These are phyloP conservation scores for Corapipo altera DNA, from an alignment of 2,113 vertebrate species.

Conservation along the genomic window DNA sequence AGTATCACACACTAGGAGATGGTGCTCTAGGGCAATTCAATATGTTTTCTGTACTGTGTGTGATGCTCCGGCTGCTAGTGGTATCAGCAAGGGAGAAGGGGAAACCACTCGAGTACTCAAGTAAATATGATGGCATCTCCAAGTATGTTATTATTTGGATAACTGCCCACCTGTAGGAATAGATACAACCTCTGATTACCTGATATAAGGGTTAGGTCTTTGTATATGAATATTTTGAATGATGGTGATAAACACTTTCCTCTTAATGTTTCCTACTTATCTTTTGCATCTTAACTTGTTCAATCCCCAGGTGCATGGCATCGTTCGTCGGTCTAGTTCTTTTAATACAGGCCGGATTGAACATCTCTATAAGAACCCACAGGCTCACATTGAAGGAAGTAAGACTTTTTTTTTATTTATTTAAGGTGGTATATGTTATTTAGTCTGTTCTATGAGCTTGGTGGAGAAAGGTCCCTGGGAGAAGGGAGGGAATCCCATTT, in stretches of 20 bases:
- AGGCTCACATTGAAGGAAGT: constrained; percentile 95
- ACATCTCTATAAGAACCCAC: constrained; percentile 95
- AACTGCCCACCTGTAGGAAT: not conserved
- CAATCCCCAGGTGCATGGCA: constrained; percentile 88
- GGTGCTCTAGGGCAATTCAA: not conserved
- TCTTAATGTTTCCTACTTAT: not conserved
- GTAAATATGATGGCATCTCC: not conserved
- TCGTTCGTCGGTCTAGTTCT: constrained; percentile 93
- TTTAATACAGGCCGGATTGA: constrained; percentile 98
- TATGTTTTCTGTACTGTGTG: not conserved
- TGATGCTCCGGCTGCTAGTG: not conserved
- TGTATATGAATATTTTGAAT: not conserved
- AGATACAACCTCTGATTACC: not conserved
- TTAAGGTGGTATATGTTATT: not conserved
- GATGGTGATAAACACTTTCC: not conserved
- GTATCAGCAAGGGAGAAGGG: not conserved
- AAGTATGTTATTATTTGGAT: not conserved
- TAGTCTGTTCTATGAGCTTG: not conserved
- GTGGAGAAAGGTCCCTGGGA: not conserved
- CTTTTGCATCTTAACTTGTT: not conserved
- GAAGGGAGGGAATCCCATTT: not conserved
- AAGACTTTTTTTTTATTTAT: constrained; percentile 65
- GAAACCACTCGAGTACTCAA: not conserved
- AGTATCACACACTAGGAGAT: not conserved
- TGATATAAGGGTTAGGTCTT: not conserved